Evolutionary conservation across 2,797 vertebrate genomes (phyloP), one percentile per base, ranked within the genome.

Genomic region (Cirrhinus molitorella): DNA sequence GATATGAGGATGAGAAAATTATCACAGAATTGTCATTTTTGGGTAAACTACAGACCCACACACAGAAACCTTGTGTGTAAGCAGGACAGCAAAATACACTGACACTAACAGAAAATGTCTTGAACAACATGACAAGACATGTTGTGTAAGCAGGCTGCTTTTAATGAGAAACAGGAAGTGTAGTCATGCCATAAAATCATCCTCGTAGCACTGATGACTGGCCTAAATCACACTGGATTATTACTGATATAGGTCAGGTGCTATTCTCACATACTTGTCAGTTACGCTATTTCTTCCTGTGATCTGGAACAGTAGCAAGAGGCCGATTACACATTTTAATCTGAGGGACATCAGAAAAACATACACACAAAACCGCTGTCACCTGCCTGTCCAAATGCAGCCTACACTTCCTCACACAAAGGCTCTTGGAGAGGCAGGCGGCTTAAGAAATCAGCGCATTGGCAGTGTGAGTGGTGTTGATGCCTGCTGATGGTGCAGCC

Each of bases 401-500:
- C 82, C 86, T 78, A 61, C 6, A 16, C 66, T 83, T 31, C 45
- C 57, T 75, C 79, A 73, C 68, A 66, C 25, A 55, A 73, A 37
- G 49, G 53, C 63, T 75, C 10, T 75, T 57, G 37, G 61, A 1
- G 63, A 68, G 5, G 75, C 57, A 82, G 82, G 67, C 63, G 40
- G 79, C 59, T 65, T 85, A 84, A 71, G 53, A 49, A 71, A 83
- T 74, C 8, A n/a, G 49, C 19, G 45, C 80, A 78, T 31, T 80
- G 11, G 51, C 31, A 74, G 83, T 79, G 87, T 28, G 23, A 67
- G 31, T 75, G 85, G 78, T 7, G 25, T 85, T 86, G 75, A 63
- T 74, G 70, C 72, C 85, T 23, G 25, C 73, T 81, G 88, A 88
- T 66, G 31, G 85, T 78, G 80, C 81, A 73, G 89, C 89, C 90